phyloP scores from a whole-genome alignment of 1,140 invertebrate genomes.

The Megalopta genalis region DNA sequence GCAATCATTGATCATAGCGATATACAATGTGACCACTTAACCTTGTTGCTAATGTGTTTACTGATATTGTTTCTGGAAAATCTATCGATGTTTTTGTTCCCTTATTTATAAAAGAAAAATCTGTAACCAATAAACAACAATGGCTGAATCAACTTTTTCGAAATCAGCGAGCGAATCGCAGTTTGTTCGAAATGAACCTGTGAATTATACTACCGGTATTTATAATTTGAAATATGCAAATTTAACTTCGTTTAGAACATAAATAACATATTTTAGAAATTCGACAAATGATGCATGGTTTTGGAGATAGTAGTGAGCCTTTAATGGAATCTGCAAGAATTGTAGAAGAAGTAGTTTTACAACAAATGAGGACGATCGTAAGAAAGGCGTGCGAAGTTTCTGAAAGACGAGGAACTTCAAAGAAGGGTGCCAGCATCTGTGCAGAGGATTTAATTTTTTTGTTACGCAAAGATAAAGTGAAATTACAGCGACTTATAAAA shows the following conservation, averaged over 20 bases:
- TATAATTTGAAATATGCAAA: neutral
- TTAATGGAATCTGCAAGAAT: conserved; percentile 82
- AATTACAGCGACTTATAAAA: conserved; percentile 81
- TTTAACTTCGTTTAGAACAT: conserved; percentile 15
- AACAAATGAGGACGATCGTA: conserved; percentile 81
- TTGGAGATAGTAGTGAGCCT: conserved; percentile 83
- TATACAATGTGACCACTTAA: too few species aligned
- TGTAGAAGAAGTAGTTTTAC: conserved; percentile 82
- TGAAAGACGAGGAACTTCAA: conserved; percentile 72
- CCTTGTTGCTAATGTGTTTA: too few species aligned
- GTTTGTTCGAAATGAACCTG: conserved; percentile 60
- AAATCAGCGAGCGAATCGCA: conserved; percentile 52
- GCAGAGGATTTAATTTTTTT: conserved; percentile 83
- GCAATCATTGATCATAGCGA: too few species aligned
- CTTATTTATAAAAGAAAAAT: neutral
- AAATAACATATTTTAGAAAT: conserved; percentile 77
- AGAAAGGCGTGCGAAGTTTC: conserved; percentile 80
- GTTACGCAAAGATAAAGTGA: conserved; percentile 82
- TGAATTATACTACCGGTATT: conserved; percentile 65
- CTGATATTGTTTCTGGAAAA: too few species aligned
- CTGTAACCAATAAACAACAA: conserved; percentile 18
- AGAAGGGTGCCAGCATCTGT: conserved; percentile 54
- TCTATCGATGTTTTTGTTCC: too few species aligned
- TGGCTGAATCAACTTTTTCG: conserved; percentile 58
- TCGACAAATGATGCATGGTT: conserved; percentile 84